Conservation (phyloP, 2,113 vertebrate species). For the Oryzias melastigma region DNA sequence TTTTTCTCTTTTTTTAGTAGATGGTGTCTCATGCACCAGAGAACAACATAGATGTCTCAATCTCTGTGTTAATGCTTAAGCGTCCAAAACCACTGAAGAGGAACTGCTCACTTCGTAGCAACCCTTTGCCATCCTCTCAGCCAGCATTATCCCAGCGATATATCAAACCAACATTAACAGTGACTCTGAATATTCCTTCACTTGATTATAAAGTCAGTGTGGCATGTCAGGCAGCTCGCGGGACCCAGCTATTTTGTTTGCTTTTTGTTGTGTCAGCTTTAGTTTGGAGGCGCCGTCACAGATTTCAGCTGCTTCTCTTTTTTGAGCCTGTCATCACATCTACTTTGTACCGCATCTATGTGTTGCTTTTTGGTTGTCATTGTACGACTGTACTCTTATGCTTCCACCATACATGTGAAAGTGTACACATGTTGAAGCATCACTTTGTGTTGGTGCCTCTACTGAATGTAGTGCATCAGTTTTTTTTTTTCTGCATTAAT, state of each 20-base stretch:
- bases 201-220: constrained; percentile 43
- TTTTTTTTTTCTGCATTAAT: constrained; percentile 39
- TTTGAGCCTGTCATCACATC: constrained; percentile 77
- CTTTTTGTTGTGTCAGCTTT: constrained; percentile 71
- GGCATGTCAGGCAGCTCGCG: constrained; percentile 49
- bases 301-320: constrained; percentile 75
- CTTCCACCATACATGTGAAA: constrained; percentile 72
- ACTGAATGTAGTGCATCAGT: constrained; percentile 61
- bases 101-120: constrained; percentile 54
- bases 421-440: constrained; percentile 72
- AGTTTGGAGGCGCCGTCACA: constrained; percentile 69
- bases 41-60: constrained; percentile 63
- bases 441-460: constrained; percentile 72
- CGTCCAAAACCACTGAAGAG: constrained; percentile 57
- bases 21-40: constrained; percentile 64
- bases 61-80: constrained; percentile 59
- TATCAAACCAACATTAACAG: constrained; percentile 38
- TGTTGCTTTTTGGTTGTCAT: constrained; percentile 77
- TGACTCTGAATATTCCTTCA: constrained; percentile 37
- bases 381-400: constrained; percentile 67
- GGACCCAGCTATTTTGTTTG: constrained; percentile 61
- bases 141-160: constrained; percentile 42
- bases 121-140: constrained; percentile 40
- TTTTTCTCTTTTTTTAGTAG: constrained; percentile 43
- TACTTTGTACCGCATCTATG: constrained; percentile 74